Conservation (phyloP, 2,113 vertebrate species). For the Corvus cornix region DNA sequence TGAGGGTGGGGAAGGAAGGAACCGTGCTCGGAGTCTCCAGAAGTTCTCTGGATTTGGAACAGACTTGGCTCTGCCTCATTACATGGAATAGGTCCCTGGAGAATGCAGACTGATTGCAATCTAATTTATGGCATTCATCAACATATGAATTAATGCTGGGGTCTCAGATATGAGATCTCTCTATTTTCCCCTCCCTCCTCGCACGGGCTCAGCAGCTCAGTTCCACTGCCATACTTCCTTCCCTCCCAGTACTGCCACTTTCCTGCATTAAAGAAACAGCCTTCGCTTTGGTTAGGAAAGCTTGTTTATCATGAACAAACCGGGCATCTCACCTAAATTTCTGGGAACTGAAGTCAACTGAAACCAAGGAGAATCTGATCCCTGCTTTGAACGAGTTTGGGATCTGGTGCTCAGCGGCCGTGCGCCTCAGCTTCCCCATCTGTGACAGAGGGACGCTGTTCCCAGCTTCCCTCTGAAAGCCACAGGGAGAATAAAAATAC, state of each 20-base stretch:
- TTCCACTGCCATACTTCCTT: not conserved
- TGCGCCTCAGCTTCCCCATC: not conserved
- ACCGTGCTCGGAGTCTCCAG: not conserved
- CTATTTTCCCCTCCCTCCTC: not conserved
- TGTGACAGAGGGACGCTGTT: not conserved
- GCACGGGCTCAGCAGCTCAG: not conserved
- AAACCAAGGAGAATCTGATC: not conserved
- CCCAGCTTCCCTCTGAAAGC: not conserved
- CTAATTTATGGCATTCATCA: slow-evolving; percentile 76
- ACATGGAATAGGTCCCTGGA: slow-evolving; percentile 46
- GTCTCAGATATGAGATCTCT: slow-evolving; percentile 50
- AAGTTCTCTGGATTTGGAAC: slow-evolving; percentile 54
- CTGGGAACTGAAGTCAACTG: not conserved
- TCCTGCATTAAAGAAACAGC: not conserved
- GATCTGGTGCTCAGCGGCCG: not conserved
- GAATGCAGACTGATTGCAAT: slow-evolving; percentile 67
- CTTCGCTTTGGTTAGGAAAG: not conserved
- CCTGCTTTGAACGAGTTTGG: not conserved
- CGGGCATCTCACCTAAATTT: not conserved
- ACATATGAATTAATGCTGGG: slow-evolving; percentile 63
- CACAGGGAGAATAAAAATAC: not conserved
- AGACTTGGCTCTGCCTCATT: slow-evolving; percentile 48
- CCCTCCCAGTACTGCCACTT: not conserved
- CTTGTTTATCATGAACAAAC: not conserved
- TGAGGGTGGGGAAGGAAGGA: slow-evolving; percentile 36